phyloP scores from a whole-genome alignment of 2,888 invertebrate species.

The Tenthredo distinguenda region DNA sequence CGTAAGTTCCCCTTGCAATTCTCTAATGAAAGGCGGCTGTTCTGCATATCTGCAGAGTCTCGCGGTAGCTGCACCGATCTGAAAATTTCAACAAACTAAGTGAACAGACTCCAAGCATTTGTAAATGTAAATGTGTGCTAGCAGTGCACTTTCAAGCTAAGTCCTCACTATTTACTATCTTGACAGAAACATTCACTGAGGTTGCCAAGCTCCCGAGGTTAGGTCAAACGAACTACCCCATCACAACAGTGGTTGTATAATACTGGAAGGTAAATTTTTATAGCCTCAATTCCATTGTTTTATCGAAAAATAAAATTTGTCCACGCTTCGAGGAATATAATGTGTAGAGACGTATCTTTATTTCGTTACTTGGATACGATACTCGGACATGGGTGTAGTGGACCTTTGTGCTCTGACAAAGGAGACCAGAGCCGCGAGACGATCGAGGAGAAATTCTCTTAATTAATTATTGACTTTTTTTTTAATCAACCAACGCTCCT shows the following conservation, averaged over 20 bases:
- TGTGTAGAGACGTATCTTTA: not conserved
- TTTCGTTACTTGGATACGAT: not conserved
- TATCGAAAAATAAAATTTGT: not conserved
- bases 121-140: constrained; percentile 22
- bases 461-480: not conserved
- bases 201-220: not conserved
- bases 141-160: constrained; percentile 14
- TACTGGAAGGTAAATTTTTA: not conserved
- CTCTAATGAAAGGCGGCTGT: not conserved
- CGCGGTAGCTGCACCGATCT: not conserved
- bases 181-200: constrained; percentile 36
- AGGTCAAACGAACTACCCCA: not conserved
- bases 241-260: not conserved
- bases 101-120: not conserved
- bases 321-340: not conserved
- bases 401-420: constrained; percentile 9
- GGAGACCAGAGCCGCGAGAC: not conserved
- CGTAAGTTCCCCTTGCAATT: not conserved
- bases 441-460: not conserved
- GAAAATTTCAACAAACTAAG: constrained; percentile 18
- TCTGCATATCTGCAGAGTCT: not conserved
- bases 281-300: not conserved
- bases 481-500: not conserved
- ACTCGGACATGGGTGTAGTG: not conserved
- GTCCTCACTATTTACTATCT: constrained; percentile 31